Base-by-base conservation (phyloP, 2,797 vertebrate species). In the Lepidocolaptes lacrymiger region DNA sequence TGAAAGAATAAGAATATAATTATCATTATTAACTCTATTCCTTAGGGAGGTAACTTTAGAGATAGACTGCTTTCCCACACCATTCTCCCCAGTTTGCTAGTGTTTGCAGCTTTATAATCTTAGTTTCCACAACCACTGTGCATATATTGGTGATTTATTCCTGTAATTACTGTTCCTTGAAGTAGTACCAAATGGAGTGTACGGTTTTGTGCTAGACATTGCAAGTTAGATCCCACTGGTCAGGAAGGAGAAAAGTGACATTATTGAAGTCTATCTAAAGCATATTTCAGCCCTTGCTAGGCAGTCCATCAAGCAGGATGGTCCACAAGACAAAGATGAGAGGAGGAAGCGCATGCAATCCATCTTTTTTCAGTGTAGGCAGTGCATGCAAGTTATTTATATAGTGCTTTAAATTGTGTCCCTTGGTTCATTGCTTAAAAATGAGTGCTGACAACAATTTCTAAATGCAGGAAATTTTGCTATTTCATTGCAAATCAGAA, bases 141-240 rank as follows among this genome's bases (percentile, higher is more conserved):
- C 71, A 88, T 85, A 85, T 88, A 92, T 37, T 36, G 23, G 54
- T 96, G 96, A 97, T 96, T 96, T 97, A 97, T 95, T 95, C 39
- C 62, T 83, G 71, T 89, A 97, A 96, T 97, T 97, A 96, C 41
- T 59, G 43, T 68, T 75, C 64, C 30, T 75, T 95, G 94, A 94
- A 94, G 55, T 51, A 68, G 52, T 63, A 93, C 76, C 41, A 91
- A 94, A 78, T 58, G 23, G 58, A 91, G 79, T 23, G 63, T 80
- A 58, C 28, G 55, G 55, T 39, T 94, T 77, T 64, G 63, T 48
- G 69, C 54, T 89, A 85, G 89, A 78, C 48, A 64, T 26, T 77
- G 63, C 10, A 48, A 91, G 76, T 91, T 68, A 88, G 95, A 94
- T 89, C 80, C 73, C 91, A 36, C 41, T 67, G 83, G 84, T 79